A percentile compares a stretch with the other conserved stretches of the same genome.
Conservation (phyloP, 2,113 vertebrate species). For the Anoplopoma fimbria region DNA sequence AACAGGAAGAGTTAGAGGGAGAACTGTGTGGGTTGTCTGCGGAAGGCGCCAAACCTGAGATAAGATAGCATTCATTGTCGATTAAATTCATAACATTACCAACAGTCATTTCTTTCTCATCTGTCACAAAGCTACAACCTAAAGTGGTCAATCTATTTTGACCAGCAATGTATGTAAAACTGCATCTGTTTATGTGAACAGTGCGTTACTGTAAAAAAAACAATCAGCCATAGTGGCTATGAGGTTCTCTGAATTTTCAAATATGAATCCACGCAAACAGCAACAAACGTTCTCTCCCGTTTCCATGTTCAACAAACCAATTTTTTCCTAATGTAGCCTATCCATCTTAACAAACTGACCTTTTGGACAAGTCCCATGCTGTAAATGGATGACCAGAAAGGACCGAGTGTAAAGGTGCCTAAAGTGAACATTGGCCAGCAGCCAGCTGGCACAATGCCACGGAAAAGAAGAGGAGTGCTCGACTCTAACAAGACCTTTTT, state of each 20-base stretch:
- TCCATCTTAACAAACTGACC: background rate
- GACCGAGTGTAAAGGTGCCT: slow-evolving; percentile 20
- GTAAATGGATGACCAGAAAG: slow-evolving; percentile 15
- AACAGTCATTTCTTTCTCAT: background rate
- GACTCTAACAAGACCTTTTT: slow-evolving; percentile 5
- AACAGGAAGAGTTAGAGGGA: background rate
- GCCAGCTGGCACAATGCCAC: slow-evolving; percentile 30
- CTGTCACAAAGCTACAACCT: background rate
- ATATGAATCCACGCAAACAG: background rate
- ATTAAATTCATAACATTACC: background rate
- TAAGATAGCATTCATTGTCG: background rate
- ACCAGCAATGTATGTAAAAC: background rate
- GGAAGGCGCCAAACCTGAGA: background rate
- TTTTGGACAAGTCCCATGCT: slow-evolving; percentile 1
- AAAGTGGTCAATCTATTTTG: background rate
- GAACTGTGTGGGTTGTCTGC: background rate
- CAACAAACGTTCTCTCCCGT: background rate
- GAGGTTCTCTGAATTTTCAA: background rate
- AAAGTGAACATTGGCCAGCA: background rate
- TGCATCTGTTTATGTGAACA: background rate
- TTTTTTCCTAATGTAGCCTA: background rate
- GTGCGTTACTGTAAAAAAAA: background rate
- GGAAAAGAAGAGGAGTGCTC: background rate
- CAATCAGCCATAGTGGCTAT: background rate
- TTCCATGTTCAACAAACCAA: background rate